These are phyloP conservation scores for Falco naumanni DNA, from an alignment of 2,797 vertebrate genomes.

Conservation along the genomic window DNA sequence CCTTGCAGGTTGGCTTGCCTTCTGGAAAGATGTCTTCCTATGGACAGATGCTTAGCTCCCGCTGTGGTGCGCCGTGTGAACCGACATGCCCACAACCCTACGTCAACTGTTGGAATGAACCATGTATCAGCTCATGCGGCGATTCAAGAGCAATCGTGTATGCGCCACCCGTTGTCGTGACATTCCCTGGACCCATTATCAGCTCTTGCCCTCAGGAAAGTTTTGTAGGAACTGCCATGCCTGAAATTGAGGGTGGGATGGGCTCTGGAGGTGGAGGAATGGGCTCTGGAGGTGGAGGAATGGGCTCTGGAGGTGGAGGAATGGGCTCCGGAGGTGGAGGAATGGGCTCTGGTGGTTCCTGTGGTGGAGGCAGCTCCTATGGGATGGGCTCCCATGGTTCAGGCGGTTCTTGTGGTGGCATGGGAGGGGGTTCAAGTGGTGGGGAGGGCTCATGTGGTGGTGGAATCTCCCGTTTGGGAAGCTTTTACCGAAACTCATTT, in stretches of 20 bases:
- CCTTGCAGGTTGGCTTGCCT: neutral
- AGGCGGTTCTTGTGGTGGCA: neutral
- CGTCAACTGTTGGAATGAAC: neutral
- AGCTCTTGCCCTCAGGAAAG: constrained; percentile 35
- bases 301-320: neutral
- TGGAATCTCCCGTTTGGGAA: neutral
- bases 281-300: neutral
- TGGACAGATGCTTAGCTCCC: constrained; percentile 4
- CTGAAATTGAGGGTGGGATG: neutral
- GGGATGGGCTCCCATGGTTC: neutral
- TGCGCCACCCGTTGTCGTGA: neutral
- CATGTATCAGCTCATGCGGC: neutral
- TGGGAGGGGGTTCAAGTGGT: neutral
- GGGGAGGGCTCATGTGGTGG: neutral
- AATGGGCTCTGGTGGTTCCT: neutral
- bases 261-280: neutral
- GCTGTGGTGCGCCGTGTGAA: neutral
- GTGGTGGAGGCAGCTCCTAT: neutral
- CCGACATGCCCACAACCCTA: neutral
- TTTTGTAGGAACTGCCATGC: neutral
- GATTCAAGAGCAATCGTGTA: constrained; percentile 37
- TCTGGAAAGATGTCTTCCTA: constrained; percentile 38
- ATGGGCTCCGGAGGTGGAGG: neutral
- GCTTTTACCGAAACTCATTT: neutral
- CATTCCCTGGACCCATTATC: constrained; percentile 49